Percentiles rank a stretch among this genome's conserved stretches.
phyloP scores from a whole-genome alignment of 2,888 invertebrate genomes.

The Andricus quercusramuli region DNA sequence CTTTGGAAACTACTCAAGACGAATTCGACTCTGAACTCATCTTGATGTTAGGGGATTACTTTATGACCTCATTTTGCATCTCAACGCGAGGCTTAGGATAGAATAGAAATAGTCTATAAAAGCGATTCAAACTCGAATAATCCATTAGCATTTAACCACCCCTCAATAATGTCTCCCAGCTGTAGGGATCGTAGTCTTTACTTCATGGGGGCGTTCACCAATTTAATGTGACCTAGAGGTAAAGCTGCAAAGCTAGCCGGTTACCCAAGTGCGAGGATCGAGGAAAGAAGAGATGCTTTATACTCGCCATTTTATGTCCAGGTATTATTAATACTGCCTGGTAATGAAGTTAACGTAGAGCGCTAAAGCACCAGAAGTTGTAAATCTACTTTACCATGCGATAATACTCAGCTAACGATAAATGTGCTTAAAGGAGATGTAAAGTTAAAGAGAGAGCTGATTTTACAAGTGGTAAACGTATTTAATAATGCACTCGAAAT shows the following conservation, averaged over 20 bases:
- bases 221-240: conserved; percentile 9
- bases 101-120: conserved; percentile 12
- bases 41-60: conserved; percentile 19
- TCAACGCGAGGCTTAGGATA: conserved; percentile 2
- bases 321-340: conserved; percentile 28
- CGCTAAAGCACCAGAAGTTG: neutral
- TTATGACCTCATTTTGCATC: conserved; percentile 15
- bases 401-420: neutral
- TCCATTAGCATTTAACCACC: conserved; percentile 1
- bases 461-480: neutral
- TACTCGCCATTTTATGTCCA: conserved; percentile 21
- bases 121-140: conserved; percentile 13
- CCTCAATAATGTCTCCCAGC: neutral
- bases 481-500: too few relatives aligned
- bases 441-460: neutral
- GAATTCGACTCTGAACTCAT: conserved; percentile 16
- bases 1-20: conserved; percentile 4
- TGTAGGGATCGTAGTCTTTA: conserved; percentile 2
- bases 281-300: conserved; percentile 29
- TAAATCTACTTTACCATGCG: conserved; percentile 5
- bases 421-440: neutral
- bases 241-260: conserved; percentile 10
- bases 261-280: neutral
- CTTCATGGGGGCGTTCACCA: neutral
- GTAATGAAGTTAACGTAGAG: conserved; percentile 2